Evolutionary conservation across 2,888 invertebrate species (phyloP), one percentile per base, ranked within the genome.

Genomic region (Machimus atricapillus): DNA sequence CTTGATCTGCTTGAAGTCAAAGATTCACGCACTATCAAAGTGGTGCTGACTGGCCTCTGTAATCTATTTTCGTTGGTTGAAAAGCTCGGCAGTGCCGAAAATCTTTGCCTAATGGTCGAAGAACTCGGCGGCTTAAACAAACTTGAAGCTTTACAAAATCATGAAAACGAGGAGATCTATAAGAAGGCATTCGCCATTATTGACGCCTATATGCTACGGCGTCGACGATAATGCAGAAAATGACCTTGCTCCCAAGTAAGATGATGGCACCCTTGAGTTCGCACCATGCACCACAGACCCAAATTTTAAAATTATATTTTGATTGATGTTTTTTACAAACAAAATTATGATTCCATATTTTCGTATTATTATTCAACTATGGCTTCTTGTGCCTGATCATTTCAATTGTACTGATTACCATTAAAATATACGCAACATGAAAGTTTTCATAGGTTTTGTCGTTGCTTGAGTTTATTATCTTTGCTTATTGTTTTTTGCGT

Each of bases 51-150:
- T 90, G 97, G 97, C 0, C 91, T 98, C 0, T 92, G 93, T 7
- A 96, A 97, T 91, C 94, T 98, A 86, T 93, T 98, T 82, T 94
- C 94, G 90, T 95, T 96, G 87, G 97, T 98, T 0, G 95, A 95
- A 56, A 96, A 96, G 90, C 94, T 95, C 88, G 96, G 95, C 1
- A 96, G 97, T 91, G 93, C 95, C 1, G 97, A 98, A 7, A 94
- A 94, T 19, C 94, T 98, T 0, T 96, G 96, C 86, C 91, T 97
- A 40, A 95, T 96, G 93, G 94, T 99, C 83, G 99, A 99, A 92
- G 98, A 98, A 92, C 95, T 96, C 88, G 98, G 97, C 0, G 97
- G 97, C 16, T 93, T 99, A 85, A 99, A 99, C 91, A 96, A 96
- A 91, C 95, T 99, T 82, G 99, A 99, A 91, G 93, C 93, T 1